Evolutionary conservation across 2,888 invertebrate genomes (phyloP), one percentile per base, ranked within the genome.

Genomic region (Stenodema calcarata): DNA sequence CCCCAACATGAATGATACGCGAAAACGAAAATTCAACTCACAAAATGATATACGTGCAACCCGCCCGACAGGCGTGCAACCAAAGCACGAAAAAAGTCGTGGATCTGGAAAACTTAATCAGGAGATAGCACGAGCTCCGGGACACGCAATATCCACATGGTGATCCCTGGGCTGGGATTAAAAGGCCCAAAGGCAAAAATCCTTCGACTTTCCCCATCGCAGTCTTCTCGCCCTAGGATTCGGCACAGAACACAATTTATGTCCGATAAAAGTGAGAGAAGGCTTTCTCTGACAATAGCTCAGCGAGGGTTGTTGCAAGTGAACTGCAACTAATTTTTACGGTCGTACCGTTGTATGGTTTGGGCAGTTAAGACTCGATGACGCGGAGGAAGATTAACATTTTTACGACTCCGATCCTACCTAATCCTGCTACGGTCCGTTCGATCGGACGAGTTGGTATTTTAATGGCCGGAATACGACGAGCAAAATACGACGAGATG

Each of bases 121-220:
- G 62, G 62, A 62, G 62, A 62, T 62, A 62, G 62, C 62, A 62
- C 62, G 62, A 62, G 62, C 62, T 62, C 62, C 62, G 62, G 62
- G 62, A 62, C 62, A 62, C 62, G 62, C 62, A 62, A 62, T 23
- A 62, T 62, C 62, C 62, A 62, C 62, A 62, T 62, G 62, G 62
- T 62, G 62, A 62, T 23, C 62, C 35, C 27, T 62, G 62, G 4
- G 62, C 23, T 18, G 62, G 62, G 62, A 62, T 62, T 62, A 62
- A 62, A 62, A 62, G 23, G 62, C 62, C 62, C 62, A 62, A 62
- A 62, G 62, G 62, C 62, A 62, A 62, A 62, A 62, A 62, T 62
- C 62, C 62, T 23, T 62, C 62, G 11, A 23, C 18, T 23, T 62
- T 62, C 23, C 62, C 62, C 23, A 11, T 18, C 23, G 18, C 18